These are phyloP conservation scores for Paramuricea clavata DNA, from an alignment of 92 coral and sea anemone species.

Conservation along the genomic window DNA sequence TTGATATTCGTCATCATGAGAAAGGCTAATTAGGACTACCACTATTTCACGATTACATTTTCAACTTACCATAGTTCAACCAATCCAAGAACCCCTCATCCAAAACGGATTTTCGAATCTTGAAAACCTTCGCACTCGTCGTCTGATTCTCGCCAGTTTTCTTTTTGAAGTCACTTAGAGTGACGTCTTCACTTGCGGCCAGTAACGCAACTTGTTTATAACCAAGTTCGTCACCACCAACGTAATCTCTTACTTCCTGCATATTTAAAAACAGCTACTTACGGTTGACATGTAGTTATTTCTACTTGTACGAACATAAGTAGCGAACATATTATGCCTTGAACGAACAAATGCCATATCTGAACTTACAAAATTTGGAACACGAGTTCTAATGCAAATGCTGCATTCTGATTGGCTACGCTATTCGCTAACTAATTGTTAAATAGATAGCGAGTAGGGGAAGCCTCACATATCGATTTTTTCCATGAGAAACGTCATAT, in stretches of 20 bases:
- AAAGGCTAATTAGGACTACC: too few species aligned
- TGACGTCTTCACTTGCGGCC: not conserved
- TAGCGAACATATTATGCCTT: not conserved
- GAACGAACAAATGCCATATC: too few species aligned
- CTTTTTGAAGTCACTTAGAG: not conserved
- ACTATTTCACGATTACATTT: too few species aligned
- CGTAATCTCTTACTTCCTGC: conserved; percentile 9
- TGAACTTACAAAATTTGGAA: too few species aligned
- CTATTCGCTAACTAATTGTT: too few species aligned
- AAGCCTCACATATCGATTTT: not conserved
- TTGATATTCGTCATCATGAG: too few species aligned
- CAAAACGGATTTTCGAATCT: not conserved
- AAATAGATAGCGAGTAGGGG: too few species aligned
- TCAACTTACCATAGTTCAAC: conserved; percentile 11
- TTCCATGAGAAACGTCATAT: too few species aligned
- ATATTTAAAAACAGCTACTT: not conserved
- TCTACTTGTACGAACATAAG: not conserved
- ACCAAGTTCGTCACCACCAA: conserved; percentile 7
- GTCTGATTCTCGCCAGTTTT: not conserved
- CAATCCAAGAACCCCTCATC: not conserved
- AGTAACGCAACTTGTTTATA: not conserved
- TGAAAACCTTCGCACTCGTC: not conserved
- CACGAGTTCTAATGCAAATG: too few species aligned
- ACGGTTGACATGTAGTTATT: not conserved
- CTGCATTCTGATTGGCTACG: too few species aligned